Evolutionary conservation across 2,888 invertebrate genomes (phyloP), one percentile per base, ranked within the genome.

Genomic region (Boloria euphrosyne): DNA sequence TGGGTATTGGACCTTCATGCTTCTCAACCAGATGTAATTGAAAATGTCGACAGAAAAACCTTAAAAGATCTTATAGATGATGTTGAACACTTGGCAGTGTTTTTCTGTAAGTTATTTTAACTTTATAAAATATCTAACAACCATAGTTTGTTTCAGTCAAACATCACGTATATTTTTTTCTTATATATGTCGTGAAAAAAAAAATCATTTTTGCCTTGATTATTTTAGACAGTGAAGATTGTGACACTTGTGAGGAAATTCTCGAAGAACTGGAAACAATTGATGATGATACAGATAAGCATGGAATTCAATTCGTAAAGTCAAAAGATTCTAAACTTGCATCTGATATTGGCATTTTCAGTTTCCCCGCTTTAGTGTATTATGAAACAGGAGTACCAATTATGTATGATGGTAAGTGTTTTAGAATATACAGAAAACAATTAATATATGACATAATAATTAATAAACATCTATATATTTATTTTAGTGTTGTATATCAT

Each of bases 371-470:
- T 69, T 92, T 98, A 76, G 97, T 98, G 61, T 98, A 97, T 87
- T 98, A 98, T 82, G 97, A 98, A 91, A 97, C 97, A 68, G 97
- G 97, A 73, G 97, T 97, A 75, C 98, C 98, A 77, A 97, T 97
- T 81, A 97, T 97, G 96, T 98, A 97, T 89, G 97, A 97, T 93
- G 98, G 98, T 98, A 94, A 96, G 96, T 70, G 7, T 16, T 59
- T 49, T 17, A 38, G 31, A 47, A n/a, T 16, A 16, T 31, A 14
- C 4, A 7, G 4, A 38, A 10, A 31, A 38, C 13, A 31, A 7
- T 38, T 49, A 17, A 18, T 17, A 49, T 49, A 2, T 16, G 16
- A 49, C 14, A 16, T 16, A 49, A 16, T 16, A 4, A 49, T 49
- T 16, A 49, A 14, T 16, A 16, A 16, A 49, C 6, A 49, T 38